Evolutionary conservation across 2,113 vertebrate genomes (phyloP).

Genomic region (Tetrao urogallus): DNA sequence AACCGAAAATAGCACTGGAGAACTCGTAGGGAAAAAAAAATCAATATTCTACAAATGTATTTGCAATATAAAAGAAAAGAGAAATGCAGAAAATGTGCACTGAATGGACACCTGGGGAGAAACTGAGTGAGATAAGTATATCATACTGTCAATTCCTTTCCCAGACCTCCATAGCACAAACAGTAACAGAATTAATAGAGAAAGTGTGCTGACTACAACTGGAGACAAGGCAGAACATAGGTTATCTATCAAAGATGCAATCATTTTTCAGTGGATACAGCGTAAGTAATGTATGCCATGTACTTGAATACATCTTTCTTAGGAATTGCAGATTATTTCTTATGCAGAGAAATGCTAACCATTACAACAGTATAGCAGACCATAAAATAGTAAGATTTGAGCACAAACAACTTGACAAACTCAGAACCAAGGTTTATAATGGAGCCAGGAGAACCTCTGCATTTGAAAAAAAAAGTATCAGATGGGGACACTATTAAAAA

Average conservation of each 20-base stretch:
- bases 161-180: not conserved
- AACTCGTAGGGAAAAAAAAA: not conserved
- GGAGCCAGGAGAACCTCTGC: not conserved
- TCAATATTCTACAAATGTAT: not conserved
- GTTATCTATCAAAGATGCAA: not conserved
- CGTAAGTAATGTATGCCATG: not conserved
- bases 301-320: not conserved
- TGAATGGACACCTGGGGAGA: not conserved
- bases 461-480: not conserved
- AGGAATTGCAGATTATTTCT: not conserved
- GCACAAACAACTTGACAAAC: not conserved
- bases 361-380: not conserved
- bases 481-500: not conserved
- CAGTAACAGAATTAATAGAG: not conserved
- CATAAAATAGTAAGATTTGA: not conserved
- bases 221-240: not conserved
- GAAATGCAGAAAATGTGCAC: not conserved
- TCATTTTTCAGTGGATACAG: not conserved
- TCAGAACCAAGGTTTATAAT: not conserved
- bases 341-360: not conserved
- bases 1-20: not conserved
- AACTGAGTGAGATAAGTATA: not conserved
- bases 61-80: not conserved
- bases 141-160: not conserved
- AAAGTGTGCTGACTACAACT: not conserved